These are phyloP conservation scores for Zalophus californianus DNA, from an alignment of 2,797 vertebrate species.

Conservation along the genomic window DNA sequence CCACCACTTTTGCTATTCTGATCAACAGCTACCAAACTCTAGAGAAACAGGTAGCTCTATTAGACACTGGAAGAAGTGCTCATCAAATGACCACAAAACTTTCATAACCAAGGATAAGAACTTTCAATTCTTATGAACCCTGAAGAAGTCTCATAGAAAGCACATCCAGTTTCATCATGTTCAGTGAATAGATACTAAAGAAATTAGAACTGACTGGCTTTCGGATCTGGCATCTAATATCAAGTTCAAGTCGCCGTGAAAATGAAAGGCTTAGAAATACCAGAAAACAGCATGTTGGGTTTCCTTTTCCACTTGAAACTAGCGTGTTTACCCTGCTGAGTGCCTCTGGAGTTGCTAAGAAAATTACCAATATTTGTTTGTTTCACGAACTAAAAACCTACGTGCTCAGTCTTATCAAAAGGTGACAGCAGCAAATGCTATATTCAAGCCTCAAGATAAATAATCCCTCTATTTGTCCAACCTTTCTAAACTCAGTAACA, in stretches of 20 bases:
- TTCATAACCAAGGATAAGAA: constrained; percentile 15
- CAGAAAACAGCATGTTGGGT: neutral
- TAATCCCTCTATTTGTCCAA: neutral
- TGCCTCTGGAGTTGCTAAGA: constrained; percentile 18
- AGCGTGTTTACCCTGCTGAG: neutral
- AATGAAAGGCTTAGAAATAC: constrained; percentile 55
- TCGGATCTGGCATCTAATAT: constrained; percentile 4
- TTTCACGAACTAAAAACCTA: constrained; percentile 37
- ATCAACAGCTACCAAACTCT: neutral
- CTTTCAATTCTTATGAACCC: neutral
- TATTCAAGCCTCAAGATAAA: neutral
- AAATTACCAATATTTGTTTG: constrained; percentile 7
- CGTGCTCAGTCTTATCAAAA: constrained; percentile 28
- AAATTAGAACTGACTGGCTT: constrained; percentile 62
- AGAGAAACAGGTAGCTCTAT: neutral
- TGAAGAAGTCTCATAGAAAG: constrained; percentile 33
- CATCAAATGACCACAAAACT: neutral
- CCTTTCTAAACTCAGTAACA: constrained; percentile 16
- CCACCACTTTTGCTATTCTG: constrained; percentile 26
- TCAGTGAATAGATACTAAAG: neutral
- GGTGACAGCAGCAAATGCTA: neutral
- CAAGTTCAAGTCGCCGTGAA: constrained; percentile 58
- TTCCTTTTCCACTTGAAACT: constrained; percentile 53
- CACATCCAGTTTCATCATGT: neutral
- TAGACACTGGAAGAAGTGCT: neutral